Evolutionary conservation across 2,797 vertebrate genomes (phyloP).

Genomic region (Ciconia nigra): DNA sequence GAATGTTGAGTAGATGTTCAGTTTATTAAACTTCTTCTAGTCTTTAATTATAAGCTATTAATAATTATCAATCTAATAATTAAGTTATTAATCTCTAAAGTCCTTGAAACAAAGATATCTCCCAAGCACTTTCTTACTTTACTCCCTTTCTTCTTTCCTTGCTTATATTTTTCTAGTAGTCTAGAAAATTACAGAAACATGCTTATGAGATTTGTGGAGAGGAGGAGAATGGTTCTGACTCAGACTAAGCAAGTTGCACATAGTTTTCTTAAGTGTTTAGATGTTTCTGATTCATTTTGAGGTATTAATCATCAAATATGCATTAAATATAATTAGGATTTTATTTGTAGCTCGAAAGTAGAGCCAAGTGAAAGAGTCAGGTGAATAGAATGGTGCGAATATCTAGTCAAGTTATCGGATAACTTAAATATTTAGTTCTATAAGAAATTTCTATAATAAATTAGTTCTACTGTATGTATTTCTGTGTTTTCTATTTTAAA

Average conservation of each 20-base stretch:
- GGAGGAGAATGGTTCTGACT: neutral
- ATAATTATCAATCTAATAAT: neutral
- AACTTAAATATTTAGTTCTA: neutral
- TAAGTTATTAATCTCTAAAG: neutral
- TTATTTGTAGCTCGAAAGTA: neutral
- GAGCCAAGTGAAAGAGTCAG: neutral
- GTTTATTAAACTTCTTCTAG: neutral
- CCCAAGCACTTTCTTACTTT: neutral
- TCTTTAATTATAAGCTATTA: neutral
- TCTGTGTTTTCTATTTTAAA: neutral
- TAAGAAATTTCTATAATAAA: neutral
- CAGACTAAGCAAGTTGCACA: neutral
- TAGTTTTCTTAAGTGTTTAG: neutral
- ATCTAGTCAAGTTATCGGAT: neutral
- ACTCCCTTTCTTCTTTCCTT: neutral
- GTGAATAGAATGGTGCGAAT: neutral
- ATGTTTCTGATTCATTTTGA: neutral
- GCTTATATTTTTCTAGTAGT: neutral
- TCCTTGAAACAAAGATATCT: neutral
- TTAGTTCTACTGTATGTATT: neutral
- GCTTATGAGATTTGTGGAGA: neutral
- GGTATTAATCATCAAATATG: neutral
- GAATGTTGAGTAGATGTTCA: neutral
- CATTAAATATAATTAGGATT: neutral
- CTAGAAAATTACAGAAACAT: neutral